Percentiles rank a stretch among this genome's conserved stretches.
These are phyloP conservation scores for Brevimyrus niger DNA, from an alignment of 2,113 vertebrate species.

Conservation along the genomic window DNA sequence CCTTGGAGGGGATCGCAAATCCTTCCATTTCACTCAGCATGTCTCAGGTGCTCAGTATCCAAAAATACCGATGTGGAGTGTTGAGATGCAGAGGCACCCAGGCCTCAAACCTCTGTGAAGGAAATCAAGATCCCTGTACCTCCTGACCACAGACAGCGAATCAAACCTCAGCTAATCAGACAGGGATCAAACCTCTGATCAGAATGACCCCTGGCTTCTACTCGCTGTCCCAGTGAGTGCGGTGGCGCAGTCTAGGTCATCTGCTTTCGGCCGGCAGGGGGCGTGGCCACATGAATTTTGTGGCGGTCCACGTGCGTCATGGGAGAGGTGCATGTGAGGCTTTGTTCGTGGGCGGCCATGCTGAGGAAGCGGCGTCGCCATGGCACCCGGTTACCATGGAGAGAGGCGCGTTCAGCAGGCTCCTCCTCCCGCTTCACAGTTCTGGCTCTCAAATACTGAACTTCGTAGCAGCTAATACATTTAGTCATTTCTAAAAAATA, in stretches of 20 bases:
- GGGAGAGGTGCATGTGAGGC: neutral
- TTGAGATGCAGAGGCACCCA: neutral
- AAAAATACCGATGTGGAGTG: neutral
- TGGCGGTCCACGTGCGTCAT: neutral
- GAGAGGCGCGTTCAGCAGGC: neutral
- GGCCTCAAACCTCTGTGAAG: neutral
- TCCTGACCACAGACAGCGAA: neutral
- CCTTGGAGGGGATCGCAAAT: neutral
- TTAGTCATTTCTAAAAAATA: slow-evolving; percentile 38
- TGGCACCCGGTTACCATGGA: neutral
- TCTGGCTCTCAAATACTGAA: slow-evolving; percentile 48
- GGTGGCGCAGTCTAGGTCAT: neutral
- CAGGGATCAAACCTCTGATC: neutral
- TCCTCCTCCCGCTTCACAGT: slow-evolving; percentile 18
- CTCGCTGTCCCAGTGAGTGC: neutral
- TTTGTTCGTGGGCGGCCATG: neutral
- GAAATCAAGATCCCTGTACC: neutral
- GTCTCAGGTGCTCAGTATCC: neutral
- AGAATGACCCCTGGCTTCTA: neutral
- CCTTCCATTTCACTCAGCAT: neutral
- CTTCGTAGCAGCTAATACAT: slow-evolving; percentile 61
- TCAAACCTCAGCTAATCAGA: neutral
- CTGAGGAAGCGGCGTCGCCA: neutral
- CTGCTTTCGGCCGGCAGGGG: neutral
- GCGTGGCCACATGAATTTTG: neutral